phyloP scores from a whole-genome alignment of 2,113 vertebrate species.

The Piliocolobus tephrosceles region DNA sequence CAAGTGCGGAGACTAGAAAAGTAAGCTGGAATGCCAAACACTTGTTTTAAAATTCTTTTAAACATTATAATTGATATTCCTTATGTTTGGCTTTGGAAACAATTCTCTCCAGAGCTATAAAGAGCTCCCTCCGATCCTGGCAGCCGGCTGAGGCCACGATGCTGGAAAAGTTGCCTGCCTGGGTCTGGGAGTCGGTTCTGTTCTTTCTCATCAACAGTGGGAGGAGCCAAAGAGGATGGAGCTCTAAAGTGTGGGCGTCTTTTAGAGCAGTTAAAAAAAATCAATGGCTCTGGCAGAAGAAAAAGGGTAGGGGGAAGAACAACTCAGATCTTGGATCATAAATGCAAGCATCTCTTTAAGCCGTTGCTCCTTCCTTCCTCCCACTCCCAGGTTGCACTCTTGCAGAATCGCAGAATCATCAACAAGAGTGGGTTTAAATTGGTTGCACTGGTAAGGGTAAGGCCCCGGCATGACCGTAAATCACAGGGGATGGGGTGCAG shows the following conservation, averaged over 20 bases:
- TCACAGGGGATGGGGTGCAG: not conserved
- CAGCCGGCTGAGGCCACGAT: not conserved
- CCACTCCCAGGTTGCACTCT: not conserved
- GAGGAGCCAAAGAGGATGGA: not conserved
- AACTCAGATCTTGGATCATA: not conserved
- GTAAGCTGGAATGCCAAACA: not conserved
- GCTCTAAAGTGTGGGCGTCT: not conserved
- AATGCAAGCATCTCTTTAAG: not conserved
- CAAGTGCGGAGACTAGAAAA: not conserved
- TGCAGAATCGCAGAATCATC: fast-evolving
- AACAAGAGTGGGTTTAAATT: not conserved
- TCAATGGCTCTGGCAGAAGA: not conserved
- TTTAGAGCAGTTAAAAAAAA: not conserved
- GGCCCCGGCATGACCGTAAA: not conserved
- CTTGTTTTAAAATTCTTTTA: not conserved
- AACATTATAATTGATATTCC: not conserved
- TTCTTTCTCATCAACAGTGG: not conserved
- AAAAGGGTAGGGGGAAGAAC: not conserved
- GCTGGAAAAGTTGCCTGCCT: not conserved
- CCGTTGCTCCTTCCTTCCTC: not conserved
- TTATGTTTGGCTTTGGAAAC: not conserved
- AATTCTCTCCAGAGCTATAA: not conserved
- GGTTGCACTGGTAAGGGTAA: not conserved
- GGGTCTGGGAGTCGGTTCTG: not conserved
- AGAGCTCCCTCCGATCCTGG: not conserved